These are phyloP conservation scores for Pangasianodon gigas DNA, from an alignment of 2,113 vertebrate species.

Conservation along the genomic window DNA sequence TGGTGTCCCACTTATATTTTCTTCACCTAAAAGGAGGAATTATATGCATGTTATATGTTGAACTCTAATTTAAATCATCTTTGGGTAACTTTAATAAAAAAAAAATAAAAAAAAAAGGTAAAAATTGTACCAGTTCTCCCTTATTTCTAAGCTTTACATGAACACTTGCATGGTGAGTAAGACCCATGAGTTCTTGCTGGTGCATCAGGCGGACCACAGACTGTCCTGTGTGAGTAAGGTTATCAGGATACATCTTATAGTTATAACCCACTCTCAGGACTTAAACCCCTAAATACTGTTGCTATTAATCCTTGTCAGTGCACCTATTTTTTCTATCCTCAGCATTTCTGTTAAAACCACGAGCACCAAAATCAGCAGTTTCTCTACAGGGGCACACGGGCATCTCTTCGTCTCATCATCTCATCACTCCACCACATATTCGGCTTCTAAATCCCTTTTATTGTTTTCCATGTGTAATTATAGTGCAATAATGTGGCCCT, in stretches of 20 bases:
- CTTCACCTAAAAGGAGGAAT: not conserved
- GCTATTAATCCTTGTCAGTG: constrained; percentile 45
- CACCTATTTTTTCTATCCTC: constrained; percentile 38
- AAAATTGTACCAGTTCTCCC: no score
- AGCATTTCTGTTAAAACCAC: constrained; percentile 48
- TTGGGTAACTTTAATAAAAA: not conserved
- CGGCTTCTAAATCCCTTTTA: constrained; percentile 43
- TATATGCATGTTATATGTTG: not conserved
- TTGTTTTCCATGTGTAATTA: constrained; percentile 34
- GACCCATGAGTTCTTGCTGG: not conserved
- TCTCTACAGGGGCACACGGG: not conserved
- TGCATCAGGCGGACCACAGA: not conserved
- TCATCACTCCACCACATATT: constrained; percentile 44
- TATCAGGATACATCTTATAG: constrained; percentile 45
- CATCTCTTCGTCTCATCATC: constrained; percentile 38
- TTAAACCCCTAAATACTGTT: constrained; percentile 28
- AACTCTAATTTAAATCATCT: not conserved
- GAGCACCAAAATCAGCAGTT: constrained; percentile 45
- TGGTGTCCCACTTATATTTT: not conserved
- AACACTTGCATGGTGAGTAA: not conserved
- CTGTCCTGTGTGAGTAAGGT: constrained; percentile 28
- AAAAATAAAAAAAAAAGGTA: no score
- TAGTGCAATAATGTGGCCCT: constrained; percentile 28
- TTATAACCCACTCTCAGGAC: constrained; percentile 24
- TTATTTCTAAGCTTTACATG: not conserved